These are phyloP conservation scores for Acinonyx jubatus DNA, from an alignment of 2,113 vertebrate genomes.

Conservation along the genomic window DNA sequence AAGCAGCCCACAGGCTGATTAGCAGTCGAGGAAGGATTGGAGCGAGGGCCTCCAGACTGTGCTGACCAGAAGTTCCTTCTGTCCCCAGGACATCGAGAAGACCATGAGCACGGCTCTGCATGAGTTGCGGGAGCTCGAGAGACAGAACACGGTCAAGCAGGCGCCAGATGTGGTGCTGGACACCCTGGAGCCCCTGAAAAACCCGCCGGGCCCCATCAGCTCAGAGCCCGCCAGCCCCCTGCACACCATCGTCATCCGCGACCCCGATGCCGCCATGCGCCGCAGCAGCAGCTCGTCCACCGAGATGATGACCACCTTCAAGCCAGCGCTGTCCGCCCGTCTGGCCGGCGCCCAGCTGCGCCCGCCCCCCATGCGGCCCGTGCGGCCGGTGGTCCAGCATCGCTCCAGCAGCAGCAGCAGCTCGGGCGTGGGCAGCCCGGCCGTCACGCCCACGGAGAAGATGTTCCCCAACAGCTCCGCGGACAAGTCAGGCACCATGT, in stretches of 20 bases:
- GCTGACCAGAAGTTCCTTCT: conserved; percentile 25
- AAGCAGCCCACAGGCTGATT: neutral
- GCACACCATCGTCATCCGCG: conserved; percentile 98
- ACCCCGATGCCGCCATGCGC: conserved; percentile 96
- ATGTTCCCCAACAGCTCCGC: conserved; percentile 91
- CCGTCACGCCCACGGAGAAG: conserved; percentile 97
- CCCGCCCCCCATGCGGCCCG: conserved; percentile 91
- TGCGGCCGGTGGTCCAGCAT: conserved; percentile 91
- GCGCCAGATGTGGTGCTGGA: conserved; percentile 97
- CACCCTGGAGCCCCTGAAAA: conserved; percentile 97
- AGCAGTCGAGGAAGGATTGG: neutral
- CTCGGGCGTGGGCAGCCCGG: conserved; percentile 95
- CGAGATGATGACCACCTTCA: conserved; percentile 99
- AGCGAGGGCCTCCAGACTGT: neutral
- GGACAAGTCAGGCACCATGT: conserved; percentile 97
- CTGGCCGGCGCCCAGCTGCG: conserved; percentile 94
- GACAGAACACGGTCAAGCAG: conserved; percentile 97
- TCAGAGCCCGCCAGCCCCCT: conserved; percentile 96
- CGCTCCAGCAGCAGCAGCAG: conserved; percentile 98
- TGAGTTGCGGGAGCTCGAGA: conserved; percentile 96
- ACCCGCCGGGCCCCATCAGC: conserved; percentile 87
- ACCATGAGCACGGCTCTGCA: conserved; percentile 98
- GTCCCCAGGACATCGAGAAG: conserved; percentile 96
- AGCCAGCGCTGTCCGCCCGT: conserved; percentile 93
- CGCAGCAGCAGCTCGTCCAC: conserved; percentile 96